Conservation (phyloP, 2,797 vertebrate genomes). For the Eidolon dupreanum region DNA sequence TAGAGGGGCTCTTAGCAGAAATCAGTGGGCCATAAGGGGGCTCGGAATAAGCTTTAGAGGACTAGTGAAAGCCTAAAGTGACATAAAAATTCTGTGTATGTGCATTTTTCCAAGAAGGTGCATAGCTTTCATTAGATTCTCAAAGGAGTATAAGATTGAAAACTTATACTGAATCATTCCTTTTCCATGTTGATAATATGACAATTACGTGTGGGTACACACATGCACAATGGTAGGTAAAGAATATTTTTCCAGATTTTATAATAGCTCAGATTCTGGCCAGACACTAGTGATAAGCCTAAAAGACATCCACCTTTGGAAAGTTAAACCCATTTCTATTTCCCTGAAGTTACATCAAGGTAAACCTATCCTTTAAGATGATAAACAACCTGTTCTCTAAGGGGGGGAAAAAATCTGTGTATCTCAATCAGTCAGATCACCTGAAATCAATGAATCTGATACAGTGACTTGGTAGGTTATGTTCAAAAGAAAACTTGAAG, state of each 20-base stretch:
- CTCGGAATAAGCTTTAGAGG: neutral
- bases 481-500: conserved; percentile 58
- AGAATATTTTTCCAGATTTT: conserved; percentile 15
- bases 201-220: neutral
- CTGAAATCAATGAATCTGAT: conserved; percentile 35
- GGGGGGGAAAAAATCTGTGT: neutral
- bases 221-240: neutral
- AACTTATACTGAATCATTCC: neutral
- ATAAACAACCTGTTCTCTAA: conserved; percentile 13
- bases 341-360: neutral
- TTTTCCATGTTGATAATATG: neutral
- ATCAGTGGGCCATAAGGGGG: neutral
- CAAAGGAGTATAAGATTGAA: conserved; percentile 1
- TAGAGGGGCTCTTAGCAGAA: neutral
- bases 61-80: conserved; percentile 21
- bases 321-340: conserved; percentile 19
- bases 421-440: conserved; percentile 28
- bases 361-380: conserved; percentile 15
- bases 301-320: neutral
- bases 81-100: conserved; percentile 4
- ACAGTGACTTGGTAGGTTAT: neutral
- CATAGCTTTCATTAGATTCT: neutral
- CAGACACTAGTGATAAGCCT: neutral
- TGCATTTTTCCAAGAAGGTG: conserved; percentile 10
- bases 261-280: neutral